Percentiles rank a stretch among this genome's conserved stretches.
Conservation (phyloP, 2,113 vertebrate species). For the Odocoileus hemionus region DNA sequence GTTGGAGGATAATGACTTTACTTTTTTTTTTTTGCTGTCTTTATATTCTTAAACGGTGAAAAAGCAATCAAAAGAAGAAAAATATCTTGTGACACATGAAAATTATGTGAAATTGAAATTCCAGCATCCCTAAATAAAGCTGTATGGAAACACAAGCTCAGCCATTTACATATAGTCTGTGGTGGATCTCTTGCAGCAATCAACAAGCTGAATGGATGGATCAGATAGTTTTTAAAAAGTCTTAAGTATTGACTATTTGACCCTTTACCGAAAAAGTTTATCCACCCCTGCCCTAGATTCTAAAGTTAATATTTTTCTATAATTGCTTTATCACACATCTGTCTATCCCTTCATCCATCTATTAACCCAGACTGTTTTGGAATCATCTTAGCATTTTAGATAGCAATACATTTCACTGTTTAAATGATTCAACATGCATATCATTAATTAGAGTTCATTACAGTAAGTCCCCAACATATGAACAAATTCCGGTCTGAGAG, state of each 20-base stretch:
- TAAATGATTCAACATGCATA: neutral
- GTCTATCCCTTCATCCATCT: neutral
- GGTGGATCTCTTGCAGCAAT: neutral
- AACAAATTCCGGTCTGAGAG: neutral
- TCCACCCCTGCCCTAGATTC: neutral
- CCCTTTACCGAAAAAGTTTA: neutral
- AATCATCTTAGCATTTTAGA: neutral
- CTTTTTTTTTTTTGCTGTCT: neutral
- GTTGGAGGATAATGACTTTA: neutral
- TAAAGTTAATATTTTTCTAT: neutral
- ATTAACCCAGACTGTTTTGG: neutral
- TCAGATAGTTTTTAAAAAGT: neutral
- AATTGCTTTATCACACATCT: neutral
- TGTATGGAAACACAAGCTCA: fast-evolving
- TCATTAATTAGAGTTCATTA: neutral
- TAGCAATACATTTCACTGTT: too few relatives aligned
- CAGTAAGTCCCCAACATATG: neutral
- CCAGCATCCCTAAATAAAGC: neutral
- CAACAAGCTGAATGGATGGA: fast-evolving
- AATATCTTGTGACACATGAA: neutral
- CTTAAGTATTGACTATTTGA: neutral
- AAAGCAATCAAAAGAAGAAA: neutral
- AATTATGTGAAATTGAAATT: neutral
- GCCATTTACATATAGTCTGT: fast-evolving
- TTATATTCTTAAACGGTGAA: neutral